A percentile compares a stretch with the other conserved stretches of the same genome.
Evolutionary conservation across 2,888 invertebrate genomes (phyloP).

Genomic region (Julus scandinavius): DNA sequence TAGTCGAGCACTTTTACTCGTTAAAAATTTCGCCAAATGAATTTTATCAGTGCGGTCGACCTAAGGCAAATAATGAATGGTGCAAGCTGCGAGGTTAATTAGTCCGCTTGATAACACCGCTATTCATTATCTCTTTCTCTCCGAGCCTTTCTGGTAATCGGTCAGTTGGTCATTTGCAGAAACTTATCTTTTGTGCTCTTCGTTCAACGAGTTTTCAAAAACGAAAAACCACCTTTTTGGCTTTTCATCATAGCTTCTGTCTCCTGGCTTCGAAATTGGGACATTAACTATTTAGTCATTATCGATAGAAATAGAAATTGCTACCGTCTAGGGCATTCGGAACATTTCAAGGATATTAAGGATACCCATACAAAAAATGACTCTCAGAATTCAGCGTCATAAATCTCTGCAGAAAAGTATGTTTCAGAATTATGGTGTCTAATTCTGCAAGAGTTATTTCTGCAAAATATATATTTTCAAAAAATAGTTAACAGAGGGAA

Average conservation of each 20-base stretch:
- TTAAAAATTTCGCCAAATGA: neutral
- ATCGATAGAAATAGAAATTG: too few relatives aligned
- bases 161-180: neutral
- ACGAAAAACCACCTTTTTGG: neutral
- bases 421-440: too few relatives aligned
- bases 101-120: neutral
- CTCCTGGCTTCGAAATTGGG: too few relatives aligned
- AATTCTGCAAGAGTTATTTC: too few relatives aligned
- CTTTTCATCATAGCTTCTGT: neutral
- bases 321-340: too few relatives aligned
- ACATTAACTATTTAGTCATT: too few relatives aligned
- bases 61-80: neutral
- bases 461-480: too few relatives aligned
- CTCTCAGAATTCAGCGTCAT: too few relatives aligned
- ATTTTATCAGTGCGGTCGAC: neutral
- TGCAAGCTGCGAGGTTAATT: neutral
- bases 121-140: neutral
- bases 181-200: neutral
- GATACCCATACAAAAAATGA: too few relatives aligned
- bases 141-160: neutral
- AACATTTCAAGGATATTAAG: too few relatives aligned
- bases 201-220: neutral
- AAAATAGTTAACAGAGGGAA: too few relatives aligned
- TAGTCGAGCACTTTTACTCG: neutral
- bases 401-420: too few relatives aligned